Evolutionary conservation across 2,113 vertebrate species (phyloP), one percentile per base, ranked within the genome.

Genomic region (Bos javanicus): DNA sequence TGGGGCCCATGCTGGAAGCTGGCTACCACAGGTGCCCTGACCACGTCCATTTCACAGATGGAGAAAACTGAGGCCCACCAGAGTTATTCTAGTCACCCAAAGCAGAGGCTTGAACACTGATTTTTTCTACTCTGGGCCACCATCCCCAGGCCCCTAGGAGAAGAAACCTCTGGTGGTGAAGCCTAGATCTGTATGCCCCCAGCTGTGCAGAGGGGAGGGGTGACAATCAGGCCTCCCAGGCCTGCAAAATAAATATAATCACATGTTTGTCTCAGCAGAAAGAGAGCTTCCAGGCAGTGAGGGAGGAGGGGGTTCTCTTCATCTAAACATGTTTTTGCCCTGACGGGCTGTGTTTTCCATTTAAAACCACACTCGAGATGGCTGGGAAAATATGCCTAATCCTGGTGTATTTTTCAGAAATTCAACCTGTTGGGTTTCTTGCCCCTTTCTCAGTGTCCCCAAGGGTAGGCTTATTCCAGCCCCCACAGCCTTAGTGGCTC

Each of bases 181-280:
- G 25, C 82, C 81, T 50, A 74, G 59, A 78, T 95, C 90, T 92
- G 30, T 1, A 1, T 74, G 85, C 78, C 82, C 76, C 92, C 48
- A 93, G 91, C 48, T 76, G 89, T 91, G 88, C 56, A 87, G 78
- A 86, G 86, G 87, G 80, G 67, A 21, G 54, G 23, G 23, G 62
- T 92, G 21, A 60, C 91, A 81, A 39, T 80, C 93, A 86, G 88
- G 97, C 95, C 95, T 98, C 95, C 94, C 80, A 91, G 86, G 95
- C 93, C 95, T 93, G 89, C 3, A 83, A 89, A 98, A 97, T 98
- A 97, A 98, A 95, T 97, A 94, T 95, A 97, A 97, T 97, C 98
- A 98, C 86, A 96, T 97, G 96, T 97, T 98, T 96, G 83, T 87
- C 85, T 97, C 78, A 82, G 92, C 90, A 95, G 95, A 97, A 97